phyloP scores from a whole-genome alignment of 2,797 vertebrate species.

The Malurus leucopterus region DNA sequence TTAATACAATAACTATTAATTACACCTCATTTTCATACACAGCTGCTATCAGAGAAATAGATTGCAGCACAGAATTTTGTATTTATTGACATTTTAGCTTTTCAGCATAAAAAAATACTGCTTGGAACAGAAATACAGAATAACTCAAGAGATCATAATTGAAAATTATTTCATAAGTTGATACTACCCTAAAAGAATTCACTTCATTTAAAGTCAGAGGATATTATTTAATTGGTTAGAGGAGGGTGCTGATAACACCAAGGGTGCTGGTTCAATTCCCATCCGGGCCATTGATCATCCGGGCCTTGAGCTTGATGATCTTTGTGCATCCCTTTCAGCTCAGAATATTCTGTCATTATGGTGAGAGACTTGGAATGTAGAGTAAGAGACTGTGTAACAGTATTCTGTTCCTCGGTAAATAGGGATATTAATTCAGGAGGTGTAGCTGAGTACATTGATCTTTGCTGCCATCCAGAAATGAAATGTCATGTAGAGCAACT shows the following conservation, averaged over 20 bases:
- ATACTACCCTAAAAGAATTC: not conserved
- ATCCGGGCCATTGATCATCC: not conserved
- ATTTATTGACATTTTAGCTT: not conserved
- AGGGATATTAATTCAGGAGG: constrained; percentile 52
- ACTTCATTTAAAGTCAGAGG: not conserved
- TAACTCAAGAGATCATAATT: not conserved
- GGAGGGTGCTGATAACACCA: no score
- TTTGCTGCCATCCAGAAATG: constrained; percentile 56
- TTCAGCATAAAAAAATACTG: not conserved
- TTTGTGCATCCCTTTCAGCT: not conserved
- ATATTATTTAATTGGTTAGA: not conserved
- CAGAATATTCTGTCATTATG: not conserved
- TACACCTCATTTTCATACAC: not conserved
- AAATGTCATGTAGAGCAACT: constrained; percentile 53
- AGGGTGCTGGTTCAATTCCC: not conserved
- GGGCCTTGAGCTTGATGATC: not conserved
- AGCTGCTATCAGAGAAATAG: not conserved
- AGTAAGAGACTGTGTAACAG: not conserved
- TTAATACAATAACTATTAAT: not conserved
- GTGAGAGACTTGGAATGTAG: constrained; percentile 11
- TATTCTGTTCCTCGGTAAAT: constrained; percentile 24
- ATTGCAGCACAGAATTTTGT: not conserved
- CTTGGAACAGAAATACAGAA: not conserved
- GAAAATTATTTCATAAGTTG: constrained; percentile 18
- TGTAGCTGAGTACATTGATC: constrained; percentile 59